Conservation (phyloP, 35 echinoderm and acorn worm species). For the Stichopus chloronotus region DNA sequence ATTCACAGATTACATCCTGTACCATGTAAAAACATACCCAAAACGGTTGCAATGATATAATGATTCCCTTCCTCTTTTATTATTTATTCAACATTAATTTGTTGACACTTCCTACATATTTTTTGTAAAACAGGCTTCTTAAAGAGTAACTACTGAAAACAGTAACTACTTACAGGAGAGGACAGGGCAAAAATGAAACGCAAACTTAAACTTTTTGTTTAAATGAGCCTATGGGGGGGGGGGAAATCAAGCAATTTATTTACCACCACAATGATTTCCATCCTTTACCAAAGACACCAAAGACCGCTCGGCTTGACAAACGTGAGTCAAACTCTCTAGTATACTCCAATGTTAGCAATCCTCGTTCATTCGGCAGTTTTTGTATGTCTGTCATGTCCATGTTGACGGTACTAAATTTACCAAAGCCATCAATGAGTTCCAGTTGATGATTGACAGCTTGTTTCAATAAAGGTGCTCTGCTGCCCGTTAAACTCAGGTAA, state of each 20-base stretch:
- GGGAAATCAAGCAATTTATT: not conserved
- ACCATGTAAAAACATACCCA: too few species aligned
- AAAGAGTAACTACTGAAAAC: too few species aligned
- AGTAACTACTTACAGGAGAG: too few species aligned
- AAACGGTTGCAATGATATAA: too few species aligned
- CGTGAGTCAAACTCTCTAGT: constrained; percentile 17
- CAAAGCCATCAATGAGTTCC: constrained; percentile 34
- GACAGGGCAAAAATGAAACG: too few species aligned
- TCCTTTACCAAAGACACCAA: constrained; percentile 31
- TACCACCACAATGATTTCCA: constrained; percentile 56
- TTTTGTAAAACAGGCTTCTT: too few species aligned
- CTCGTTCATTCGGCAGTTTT: not conserved
- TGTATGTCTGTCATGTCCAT: not conserved
- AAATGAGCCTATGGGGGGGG: too few species aligned
- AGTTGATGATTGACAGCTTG: constrained; percentile 32
- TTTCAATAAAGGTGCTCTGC: not conserved
- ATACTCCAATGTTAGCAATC: constrained; percentile 8
- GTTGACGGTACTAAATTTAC: not conserved
- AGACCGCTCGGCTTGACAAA: not conserved
- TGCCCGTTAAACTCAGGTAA: not conserved
- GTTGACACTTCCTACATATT: too few species aligned
- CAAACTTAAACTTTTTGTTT: too few species aligned
- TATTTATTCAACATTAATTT: too few species aligned
- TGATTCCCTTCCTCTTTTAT: too few species aligned
- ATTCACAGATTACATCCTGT: too few species aligned